Base-by-base conservation (phyloP, 2,888 invertebrate species). In the Trisateles emortualis region DNA sequence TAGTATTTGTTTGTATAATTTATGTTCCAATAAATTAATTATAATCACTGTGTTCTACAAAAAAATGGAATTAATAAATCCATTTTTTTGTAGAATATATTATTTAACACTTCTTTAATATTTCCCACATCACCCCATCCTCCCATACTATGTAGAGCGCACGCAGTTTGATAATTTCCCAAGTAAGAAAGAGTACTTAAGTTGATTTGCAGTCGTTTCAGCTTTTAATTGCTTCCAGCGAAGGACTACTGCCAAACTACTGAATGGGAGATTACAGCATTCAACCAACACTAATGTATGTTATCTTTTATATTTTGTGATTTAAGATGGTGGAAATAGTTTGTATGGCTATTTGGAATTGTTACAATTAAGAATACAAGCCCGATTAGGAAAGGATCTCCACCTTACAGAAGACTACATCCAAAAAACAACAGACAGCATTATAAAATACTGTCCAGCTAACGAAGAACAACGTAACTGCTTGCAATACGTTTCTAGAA, bases 161-260 rank as follows among this genome's bases (percentile, higher is more conserved):
- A 45, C 19, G 11, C 16, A 33, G 29, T 35, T 35, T 40, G 35
- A 22, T 40, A 50, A 50, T 52, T 49, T n/a, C 22, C 30, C 2
- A 55, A 65, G 55, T 52, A 46, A 47, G 47, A 56, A 58, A 58
- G 51, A 52, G 56, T 49, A 56, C 47, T 66, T 58, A 49, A 54
- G 53, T 58, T 61, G 54, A 60, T 67, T 58, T 68, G 51, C 47
- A 39, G 54, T 52, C 50, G 41, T 53, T 59, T 45, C 26, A 46
- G 32, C 38, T 32, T 61, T 59, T 54, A 54, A 65, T 44, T 59
- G 32, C 52, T 36, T 45, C 53, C 33, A 48, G 52, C 40, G 29
- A 54, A 52, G 41, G 14, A 9, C 26, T 36, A 10, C 39, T 48
- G 44, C 52, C 49, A 49, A 59, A 56, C 46, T 53, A 53, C 52